These are phyloP conservation scores for Tetranychus piercei DNA, from an alignment of 2,888 invertebrate genomes.

Conservation along the genomic window DNA sequence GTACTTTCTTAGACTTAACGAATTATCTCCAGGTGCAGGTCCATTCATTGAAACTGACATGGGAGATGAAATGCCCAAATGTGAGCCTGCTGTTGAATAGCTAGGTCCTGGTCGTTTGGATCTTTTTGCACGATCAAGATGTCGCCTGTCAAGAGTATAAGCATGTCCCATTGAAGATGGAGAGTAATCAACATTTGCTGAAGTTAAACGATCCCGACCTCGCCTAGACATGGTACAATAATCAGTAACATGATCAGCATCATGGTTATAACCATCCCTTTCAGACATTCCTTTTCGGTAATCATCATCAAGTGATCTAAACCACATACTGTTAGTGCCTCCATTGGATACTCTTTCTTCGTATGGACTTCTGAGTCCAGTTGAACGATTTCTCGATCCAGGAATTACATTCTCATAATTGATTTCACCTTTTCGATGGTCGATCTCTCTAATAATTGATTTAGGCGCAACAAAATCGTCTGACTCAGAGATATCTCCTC, in stretches of 20 bases:
- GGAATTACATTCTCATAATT: not conserved
- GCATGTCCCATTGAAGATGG: slow-evolving; percentile 12
- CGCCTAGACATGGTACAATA: slow-evolving; percentile 15
- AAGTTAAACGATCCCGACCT: not conserved
- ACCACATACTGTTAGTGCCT: slow-evolving; percentile 20
- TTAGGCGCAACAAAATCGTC: slow-evolving; percentile 17
- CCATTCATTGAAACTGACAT: not conserved
- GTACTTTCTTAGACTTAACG: not conserved
- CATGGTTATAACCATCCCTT: slow-evolving; percentile 24
- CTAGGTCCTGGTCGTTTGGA: not conserved
- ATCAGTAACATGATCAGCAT: slow-evolving; percentile 20
- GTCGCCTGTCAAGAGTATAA: slow-evolving; percentile 16
- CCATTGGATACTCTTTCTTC: not conserved
- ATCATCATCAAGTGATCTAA: slow-evolving; percentile 24
- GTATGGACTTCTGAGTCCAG: not conserved
- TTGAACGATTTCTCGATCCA: not conserved
- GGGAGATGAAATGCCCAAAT: not conserved
- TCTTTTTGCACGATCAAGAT: slow-evolving; percentile 5
- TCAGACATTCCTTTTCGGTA: slow-evolving; percentile 17
- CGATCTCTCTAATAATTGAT: slow-evolving; percentile 24
- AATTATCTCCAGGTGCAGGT: not conserved
- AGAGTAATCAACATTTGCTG: not conserved
- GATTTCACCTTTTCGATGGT: slow-evolving; percentile 13
- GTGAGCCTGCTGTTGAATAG: not conserved
- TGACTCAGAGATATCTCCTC: slow-evolving; percentile 20